Evolutionary conservation across 2,888 invertebrate species (phyloP), one percentile per base, ranked within the genome.

Genomic region (Hydraecia micacea): DNA sequence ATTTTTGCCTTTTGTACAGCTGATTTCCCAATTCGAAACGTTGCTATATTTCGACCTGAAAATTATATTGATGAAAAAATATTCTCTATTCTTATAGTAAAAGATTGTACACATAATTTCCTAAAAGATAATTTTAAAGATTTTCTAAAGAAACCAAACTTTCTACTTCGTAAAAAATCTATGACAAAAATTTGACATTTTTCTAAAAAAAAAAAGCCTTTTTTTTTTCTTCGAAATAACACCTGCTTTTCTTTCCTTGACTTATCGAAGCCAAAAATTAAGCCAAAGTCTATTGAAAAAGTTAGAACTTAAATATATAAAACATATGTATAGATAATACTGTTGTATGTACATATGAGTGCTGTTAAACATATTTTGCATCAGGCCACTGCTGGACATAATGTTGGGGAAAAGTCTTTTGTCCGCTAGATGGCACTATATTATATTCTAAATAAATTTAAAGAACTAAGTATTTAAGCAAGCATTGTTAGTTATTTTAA

Each of bases 271-370:
- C 96, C 96, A 96, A 96, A 96, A 92, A 93, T 88, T 91, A 94
- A 94, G 96, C 96, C 96, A 96, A 96, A 96, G 95, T 94, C 93
- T 91, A 91, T 91, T 89, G 92, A 93, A 91, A 91, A 90, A 90
- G 83, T 88, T 85, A 89, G 89, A 87, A 81, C 73, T 80, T 81
- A 88, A 86, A 86, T 86, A 88, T 86, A 84, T 83, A 87, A 75
- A 85, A 52, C 75, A 83, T 84, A 86, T 83, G 73, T 87, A 91
- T 85, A 87, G 73, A 87, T 84, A 86, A 86, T 84, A 88, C 83
- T 86, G 80, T 86, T 86, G 73, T 83, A 83, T 83, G 66, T 89
- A 87, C 84, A 84, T 88, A 79, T 80, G 78, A 84, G 74, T 67
- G 88, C 87, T 89, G 81, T 87, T 75, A 80, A 82, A 83, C 55